Base-by-base conservation (phyloP, 2,113 vertebrate genomes). In the Hepsetus odoe region DNA sequence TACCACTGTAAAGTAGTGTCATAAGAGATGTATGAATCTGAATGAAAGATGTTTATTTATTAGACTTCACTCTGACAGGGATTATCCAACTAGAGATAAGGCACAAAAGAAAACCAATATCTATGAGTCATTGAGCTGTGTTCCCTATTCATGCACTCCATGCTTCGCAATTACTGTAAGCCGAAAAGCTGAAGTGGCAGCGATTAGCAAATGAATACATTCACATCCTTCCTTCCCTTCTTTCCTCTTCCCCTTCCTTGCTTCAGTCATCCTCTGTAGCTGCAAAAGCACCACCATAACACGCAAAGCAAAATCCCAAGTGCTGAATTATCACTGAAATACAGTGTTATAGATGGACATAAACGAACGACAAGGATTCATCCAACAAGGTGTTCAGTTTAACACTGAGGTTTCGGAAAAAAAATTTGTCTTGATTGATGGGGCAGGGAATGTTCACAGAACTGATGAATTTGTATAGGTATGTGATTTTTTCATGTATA, bases 201-300 rank as follows among this genome's bases (percentile, higher is more conserved):
- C 75, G 61, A 72, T 79, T 72, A 72, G 58, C 42, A 59, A 79
- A 79, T 65, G 58, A 79, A 72, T 53, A 55, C 56, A 40, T 38
- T 70, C 44, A 49, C 40, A 64, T 78, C 66, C 55, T 72, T 78
- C 67, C 22, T 2, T 49, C 44, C 16, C 4, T 53, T 64, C 26
- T 40, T 68, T 16, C 49, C n/a, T 55, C 59, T 16, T 35, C 70
- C n/a, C 16, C 42, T 24, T 14, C 0, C 4, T 59, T 69, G 26
- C 22, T 77, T 51, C 59, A 64, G 59, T 64, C 32, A 16, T 44
- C 42, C 28, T 69, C 65, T 49, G 26, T 44, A 38, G 30, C 9
- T 71, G 5, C 20, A 10, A 68, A 58, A 11, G 12, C 28, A 46
- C 4, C n/a, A 24, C 51, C n/a, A 55, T 11, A 55, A 49, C 32